These are phyloP conservation scores for Calidris pygmaea DNA, from an alignment of 2,113 vertebrate species.

Conservation along the genomic window DNA sequence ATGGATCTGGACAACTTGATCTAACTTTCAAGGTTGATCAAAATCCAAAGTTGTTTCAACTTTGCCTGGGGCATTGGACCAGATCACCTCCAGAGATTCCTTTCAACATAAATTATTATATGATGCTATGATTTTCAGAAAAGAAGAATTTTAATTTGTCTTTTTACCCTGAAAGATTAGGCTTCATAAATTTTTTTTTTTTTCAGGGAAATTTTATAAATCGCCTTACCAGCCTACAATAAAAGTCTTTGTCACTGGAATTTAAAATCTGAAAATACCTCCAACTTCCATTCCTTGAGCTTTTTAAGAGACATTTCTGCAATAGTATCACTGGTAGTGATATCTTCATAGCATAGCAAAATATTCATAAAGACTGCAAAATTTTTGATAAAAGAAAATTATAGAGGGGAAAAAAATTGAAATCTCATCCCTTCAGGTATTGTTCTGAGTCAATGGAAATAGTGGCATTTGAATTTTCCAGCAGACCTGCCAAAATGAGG, in stretches of 20 bases:
- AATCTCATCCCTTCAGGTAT: not conserved
- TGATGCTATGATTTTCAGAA: not conserved
- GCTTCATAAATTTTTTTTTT: not conserved
- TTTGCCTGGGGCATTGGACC: not conserved
- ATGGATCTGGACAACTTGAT: not conserved
- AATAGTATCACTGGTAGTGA: not conserved
- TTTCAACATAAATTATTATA: not conserved
- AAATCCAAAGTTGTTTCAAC: not conserved
- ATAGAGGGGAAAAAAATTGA: not conserved
- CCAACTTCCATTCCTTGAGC: not conserved
- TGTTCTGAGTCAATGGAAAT: not conserved
- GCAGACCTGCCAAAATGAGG: not conserved
- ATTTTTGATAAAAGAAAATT: not conserved
- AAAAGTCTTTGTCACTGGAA: not conserved
- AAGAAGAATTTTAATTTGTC: not conserved
- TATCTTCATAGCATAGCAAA: not conserved
- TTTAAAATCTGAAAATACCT: not conserved
- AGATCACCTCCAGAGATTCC: not conserved
- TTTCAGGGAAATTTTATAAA: not conserved
- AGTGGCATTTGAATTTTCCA: not conserved
- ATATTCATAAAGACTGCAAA: not conserved
- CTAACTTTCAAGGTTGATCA: not conserved
- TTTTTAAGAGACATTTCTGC: not conserved
- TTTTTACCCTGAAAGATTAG: not conserved
- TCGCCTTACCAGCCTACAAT: not conserved